Evolutionary conservation across 1,140 invertebrate species (phyloP).

Genomic region (Batillaria attramentaria): DNA sequence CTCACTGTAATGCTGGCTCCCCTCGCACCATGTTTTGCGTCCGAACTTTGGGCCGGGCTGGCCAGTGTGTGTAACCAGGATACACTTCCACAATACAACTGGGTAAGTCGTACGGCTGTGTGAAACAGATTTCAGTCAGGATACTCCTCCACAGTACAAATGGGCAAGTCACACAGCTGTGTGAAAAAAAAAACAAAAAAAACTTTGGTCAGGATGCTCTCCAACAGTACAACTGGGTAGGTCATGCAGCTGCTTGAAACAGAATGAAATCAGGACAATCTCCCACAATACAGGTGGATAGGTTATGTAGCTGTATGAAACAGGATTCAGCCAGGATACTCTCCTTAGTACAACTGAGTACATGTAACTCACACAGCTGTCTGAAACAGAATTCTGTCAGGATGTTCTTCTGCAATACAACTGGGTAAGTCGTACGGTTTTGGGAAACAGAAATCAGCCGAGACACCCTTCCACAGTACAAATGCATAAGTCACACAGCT

Average conservation of each 20-base stretch:
- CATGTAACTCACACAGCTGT: too few relatives aligned
- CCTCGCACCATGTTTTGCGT: conserved; percentile 90
- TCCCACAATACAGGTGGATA: too few relatives aligned
- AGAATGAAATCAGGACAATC: too few relatives aligned
- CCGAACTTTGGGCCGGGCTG: conserved; percentile 90
- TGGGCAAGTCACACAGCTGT: background rate
- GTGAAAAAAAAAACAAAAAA: background rate
- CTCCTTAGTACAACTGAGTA: too few relatives aligned
- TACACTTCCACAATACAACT: conserved; percentile 31
- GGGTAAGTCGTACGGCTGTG: conserved; percentile 38
- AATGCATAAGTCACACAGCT: too few relatives aligned
- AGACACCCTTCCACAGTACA: too few relatives aligned
- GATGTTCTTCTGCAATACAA: too few relatives aligned
- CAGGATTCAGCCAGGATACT: too few relatives aligned
- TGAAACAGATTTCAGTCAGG: background rate
- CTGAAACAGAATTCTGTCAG: too few relatives aligned
- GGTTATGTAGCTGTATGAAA: background rate
- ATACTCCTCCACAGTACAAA: background rate
- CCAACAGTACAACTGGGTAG: background rate
- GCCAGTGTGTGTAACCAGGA: conserved; percentile 64
- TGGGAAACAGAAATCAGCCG: too few relatives aligned
- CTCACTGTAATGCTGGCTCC: conserved; percentile 90
- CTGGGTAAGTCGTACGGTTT: too few relatives aligned
- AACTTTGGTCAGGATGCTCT: background rate
- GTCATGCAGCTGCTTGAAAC: too few relatives aligned